Percentiles rank a stretch among this genome's conserved stretches.
These are phyloP conservation scores for Irena cyanogastra DNA, from an alignment of 2,113 vertebrate species.

Conservation along the genomic window DNA sequence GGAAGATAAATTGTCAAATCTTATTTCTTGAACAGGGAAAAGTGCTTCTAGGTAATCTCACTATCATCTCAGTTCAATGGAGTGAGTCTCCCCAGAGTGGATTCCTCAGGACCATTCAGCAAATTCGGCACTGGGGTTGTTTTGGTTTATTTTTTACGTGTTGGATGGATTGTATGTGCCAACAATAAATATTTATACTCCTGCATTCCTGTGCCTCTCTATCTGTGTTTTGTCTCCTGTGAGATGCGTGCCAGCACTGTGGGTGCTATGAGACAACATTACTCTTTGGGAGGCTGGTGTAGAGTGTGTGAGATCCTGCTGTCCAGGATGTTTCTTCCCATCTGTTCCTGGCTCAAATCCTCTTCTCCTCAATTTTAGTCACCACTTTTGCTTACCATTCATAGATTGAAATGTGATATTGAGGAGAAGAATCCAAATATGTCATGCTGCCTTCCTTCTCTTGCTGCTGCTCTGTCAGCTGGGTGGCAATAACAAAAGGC, in stretches of 20 bases:
- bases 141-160: background rate
- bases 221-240: constrained; percentile 22
- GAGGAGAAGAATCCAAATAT: background rate
- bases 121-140: background rate
- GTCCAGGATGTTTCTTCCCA: constrained; percentile 34
- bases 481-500: background rate
- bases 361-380: background rate
- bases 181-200: constrained; percentile 46
- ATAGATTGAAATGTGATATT: background rate
- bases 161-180: background rate
- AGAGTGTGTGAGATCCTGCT: constrained; percentile 24
- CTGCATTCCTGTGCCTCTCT: background rate
- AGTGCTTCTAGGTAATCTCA: background rate
- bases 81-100: background rate
- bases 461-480: background rate
- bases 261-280: constrained; percentile 7
- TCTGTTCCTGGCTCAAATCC: constrained; percentile 44
- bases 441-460: background rate
- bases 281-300: background rate
- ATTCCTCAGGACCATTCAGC: background rate
- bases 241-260: background rate
- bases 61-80: background rate
- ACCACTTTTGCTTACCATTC: background rate
- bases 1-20: background rate
- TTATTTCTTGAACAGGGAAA: background rate